Conservation (phyloP, 1,140 invertebrate species). For the Achroia grisella region DNA sequence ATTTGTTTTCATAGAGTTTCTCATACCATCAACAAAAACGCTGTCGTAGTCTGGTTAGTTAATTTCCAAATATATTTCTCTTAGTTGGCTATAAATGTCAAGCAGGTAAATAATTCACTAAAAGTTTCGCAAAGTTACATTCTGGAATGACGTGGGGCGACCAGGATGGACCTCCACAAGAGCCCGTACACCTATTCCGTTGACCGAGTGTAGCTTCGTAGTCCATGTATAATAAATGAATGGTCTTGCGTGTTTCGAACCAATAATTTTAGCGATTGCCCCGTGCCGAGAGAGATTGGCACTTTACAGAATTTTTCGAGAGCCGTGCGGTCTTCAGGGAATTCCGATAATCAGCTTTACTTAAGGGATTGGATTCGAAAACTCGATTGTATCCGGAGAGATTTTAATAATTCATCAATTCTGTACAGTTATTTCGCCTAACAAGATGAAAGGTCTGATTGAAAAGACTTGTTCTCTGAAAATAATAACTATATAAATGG, state of each 20-base stretch:
- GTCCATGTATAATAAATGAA: conserved; percentile 52
- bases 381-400: conserved; percentile 61
- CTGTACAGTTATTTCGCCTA: conserved; percentile 30
- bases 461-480: conserved; percentile 17
- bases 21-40: conserved; percentile 44
- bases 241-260: conserved; percentile 37
- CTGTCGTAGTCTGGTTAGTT: conserved; percentile 52
- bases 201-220: background rate
- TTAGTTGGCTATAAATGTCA: conserved; percentile 54
- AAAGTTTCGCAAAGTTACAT: conserved; percentile 29
- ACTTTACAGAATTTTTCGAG: conserved; percentile 57
- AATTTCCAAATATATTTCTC: conserved; percentile 63
- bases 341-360: conserved; percentile 67
- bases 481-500: background rate
- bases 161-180: conserved; percentile 1
- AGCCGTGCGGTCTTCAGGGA: conserved; percentile 34
- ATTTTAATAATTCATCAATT: conserved; percentile 69
- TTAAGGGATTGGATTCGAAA: conserved; percentile 67
- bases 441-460: conserved; percentile 27
- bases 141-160: conserved; percentile 4
- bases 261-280: conserved; percentile 43
- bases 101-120: conserved; percentile 40
- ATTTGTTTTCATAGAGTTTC: conserved; percentile 39
- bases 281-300: conserved; percentile 48
- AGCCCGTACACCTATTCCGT: conserved; percentile 1